These are phyloP conservation scores for Budorcas taxicolor DNA, from an alignment of 2,113 vertebrate species.

Conservation along the genomic window DNA sequence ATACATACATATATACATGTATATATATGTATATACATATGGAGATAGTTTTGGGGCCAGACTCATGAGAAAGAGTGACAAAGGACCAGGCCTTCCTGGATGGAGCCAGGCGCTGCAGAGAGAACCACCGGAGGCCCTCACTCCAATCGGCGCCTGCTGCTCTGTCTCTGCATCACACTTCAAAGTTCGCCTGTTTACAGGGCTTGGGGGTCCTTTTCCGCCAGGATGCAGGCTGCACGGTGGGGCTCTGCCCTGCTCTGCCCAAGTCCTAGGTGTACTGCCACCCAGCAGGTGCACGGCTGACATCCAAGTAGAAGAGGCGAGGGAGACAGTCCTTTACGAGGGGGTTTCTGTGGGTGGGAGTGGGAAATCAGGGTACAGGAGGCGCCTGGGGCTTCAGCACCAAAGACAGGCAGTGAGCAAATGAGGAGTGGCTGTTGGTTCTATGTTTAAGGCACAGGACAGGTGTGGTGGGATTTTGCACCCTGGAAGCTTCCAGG, in stretches of 20 bases:
- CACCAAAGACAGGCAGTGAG: background rate
- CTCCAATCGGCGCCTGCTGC: accelerated
- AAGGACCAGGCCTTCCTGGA: background rate
- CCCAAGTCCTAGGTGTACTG: background rate
- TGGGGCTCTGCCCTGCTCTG: background rate
- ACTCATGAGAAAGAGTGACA: background rate
- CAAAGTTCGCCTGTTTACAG: background rate
- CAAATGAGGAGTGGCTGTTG: accelerated
- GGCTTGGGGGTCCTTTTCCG: background rate
- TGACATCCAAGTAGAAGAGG: background rate
- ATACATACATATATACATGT: background rate
- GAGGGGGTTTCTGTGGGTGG: no score
- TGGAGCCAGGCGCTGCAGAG: accelerated
- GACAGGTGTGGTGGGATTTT: background rate
- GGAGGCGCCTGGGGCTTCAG: background rate
- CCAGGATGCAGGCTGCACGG: background rate
- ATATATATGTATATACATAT: accelerated
- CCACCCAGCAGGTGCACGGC: background rate
- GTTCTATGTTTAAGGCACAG: accelerated
- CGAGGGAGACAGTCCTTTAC: background rate
- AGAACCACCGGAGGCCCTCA: background rate
- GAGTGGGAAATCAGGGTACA: no score
- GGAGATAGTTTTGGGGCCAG: background rate
- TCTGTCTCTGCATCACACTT: accelerated
- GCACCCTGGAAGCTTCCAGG: background rate